Evolutionary conservation across 1,140 invertebrate genomes (phyloP), one percentile per base, ranked within the genome.

Genomic region (Magallana angulata): DNA sequence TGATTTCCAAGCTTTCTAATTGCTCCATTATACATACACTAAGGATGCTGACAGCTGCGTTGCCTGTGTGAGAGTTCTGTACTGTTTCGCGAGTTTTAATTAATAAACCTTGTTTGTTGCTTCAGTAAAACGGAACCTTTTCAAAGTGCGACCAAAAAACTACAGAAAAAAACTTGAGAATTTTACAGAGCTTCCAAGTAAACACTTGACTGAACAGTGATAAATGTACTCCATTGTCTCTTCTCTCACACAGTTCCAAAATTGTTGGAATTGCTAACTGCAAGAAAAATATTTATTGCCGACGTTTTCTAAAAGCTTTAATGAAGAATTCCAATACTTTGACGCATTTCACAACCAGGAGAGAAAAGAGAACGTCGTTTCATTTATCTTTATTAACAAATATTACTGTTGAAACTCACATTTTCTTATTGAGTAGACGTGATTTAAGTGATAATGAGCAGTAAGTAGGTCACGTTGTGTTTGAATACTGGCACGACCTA

Each of bases 101-200:
- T 76, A 76, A 76, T 76, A 76, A 76, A 76, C 18, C 68, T 76
- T 76, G 68, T 76, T 12, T 76, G 68, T 76, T 76, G 68, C 30
- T 30, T 30, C 24, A 36, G 68, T 5, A 30, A 76, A 76, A 76
- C 24, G 11, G 68, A 76, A 30, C 68, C 7, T 76, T 76, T 76
- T 30, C 18, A 71, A 68, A n/a, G 8, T 8, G 9, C 24, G 24
- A 24, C 30, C 64, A 71, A 71, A 76, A 76, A 18, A 76, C 30
- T 76, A 76, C 68, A 24, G 30, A 36, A 64, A 76, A 76, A 76
- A 30, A 30, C 36, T 30, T 76, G 18, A 76, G 68, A 76, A 30
- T 8, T 30, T 30, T 11, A 24, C 68, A 76, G 12, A 76, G 7
- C 24, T 36, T 76, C 24, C 68, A 76, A 76, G 68, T 76, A 30